These are phyloP conservation scores for Dascillus cervinus DNA, from an alignment of 2,888 invertebrate genomes.

Conservation along the genomic window DNA sequence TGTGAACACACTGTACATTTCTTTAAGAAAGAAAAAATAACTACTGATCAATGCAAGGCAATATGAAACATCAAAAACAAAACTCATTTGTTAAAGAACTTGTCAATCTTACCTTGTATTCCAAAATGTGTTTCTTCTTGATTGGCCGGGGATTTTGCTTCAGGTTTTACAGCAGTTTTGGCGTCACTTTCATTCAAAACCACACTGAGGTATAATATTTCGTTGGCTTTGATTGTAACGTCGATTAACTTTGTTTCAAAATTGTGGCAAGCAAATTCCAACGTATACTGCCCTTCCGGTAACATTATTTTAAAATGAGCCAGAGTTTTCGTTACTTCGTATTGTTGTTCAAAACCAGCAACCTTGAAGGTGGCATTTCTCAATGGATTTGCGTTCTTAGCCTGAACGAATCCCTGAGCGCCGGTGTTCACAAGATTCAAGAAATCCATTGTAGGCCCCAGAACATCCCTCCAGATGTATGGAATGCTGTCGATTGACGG, in stretches of 20 bases:
- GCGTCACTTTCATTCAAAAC: slow-evolving; percentile 4
- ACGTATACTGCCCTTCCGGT: slow-evolving; percentile 57
- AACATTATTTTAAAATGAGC: slow-evolving; percentile 67
- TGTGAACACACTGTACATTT: no score
- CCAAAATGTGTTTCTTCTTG: slow-evolving; percentile 22
- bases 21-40: slow-evolving; percentile 10
- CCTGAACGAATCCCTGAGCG: slow-evolving; percentile 62
- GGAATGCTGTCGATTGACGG: slow-evolving; percentile 61
- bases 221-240: slow-evolving; percentile 40
- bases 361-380: slow-evolving; percentile 65
- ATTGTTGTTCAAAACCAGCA: slow-evolving; percentile 48
- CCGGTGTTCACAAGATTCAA: slow-evolving; percentile 59
- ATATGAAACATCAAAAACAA: background rate
- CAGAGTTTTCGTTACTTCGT: slow-evolving; percentile 57
- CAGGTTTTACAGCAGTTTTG: no score
- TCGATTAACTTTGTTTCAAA: slow-evolving; percentile 47
- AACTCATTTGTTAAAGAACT: background rate
- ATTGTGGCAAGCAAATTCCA: slow-evolving; percentile 54
- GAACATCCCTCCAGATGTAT: slow-evolving; percentile 62
- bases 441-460: slow-evolving; percentile 56
- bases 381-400: slow-evolving; percentile 56
- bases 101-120: slow-evolving; percentile 24
- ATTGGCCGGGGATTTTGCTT: no score
- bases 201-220: slow-evolving; percentile 22
- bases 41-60: no score